Evolutionary conservation across 1,140 invertebrate genomes (phyloP).

Genomic region (Drosophila gunungcola): DNA sequence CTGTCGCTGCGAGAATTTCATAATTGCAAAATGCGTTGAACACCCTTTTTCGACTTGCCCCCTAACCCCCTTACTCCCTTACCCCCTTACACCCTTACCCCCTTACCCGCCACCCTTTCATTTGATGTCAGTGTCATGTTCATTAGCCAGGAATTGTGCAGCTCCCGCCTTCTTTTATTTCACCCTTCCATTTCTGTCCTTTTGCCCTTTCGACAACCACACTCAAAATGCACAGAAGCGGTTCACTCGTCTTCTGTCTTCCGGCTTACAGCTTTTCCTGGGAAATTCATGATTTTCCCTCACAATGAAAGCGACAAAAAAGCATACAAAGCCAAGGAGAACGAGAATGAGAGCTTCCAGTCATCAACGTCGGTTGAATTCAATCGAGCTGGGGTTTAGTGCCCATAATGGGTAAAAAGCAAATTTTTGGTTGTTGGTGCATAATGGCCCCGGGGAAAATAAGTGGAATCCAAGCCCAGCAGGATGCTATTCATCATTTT

Average conservation of each 20-base stretch:
- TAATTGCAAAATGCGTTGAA: conserved; percentile 74
- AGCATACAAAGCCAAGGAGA: conserved; percentile 4
- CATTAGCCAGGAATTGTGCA: conserved; percentile 52
- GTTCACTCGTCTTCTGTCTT: conserved; percentile 25
- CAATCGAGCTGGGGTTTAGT: conserved; percentile 1
- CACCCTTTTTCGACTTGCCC: not conserved
- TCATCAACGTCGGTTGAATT: not conserved
- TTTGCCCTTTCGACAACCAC: conserved; percentile 27
- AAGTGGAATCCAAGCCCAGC: not conserved
- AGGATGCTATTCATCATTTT: conserved; percentile 35
- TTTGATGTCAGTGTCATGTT: conserved; percentile 44
- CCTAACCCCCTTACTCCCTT: too few relatives aligned
- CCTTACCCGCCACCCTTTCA: too few relatives aligned
- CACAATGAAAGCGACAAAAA: conserved; percentile 15
- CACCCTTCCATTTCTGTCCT: too few relatives aligned
- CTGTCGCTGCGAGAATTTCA: conserved; percentile 44
- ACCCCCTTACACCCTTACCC: too few relatives aligned
- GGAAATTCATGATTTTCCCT: conserved; percentile 32
- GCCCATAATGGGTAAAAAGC: conserved; percentile 29
- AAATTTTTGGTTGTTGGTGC: conserved; percentile 31
- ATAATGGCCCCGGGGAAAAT: not conserved
- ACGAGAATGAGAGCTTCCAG: not conserved
- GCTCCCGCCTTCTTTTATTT: not conserved
- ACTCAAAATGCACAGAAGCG: conserved; percentile 50
- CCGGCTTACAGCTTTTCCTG: conserved; percentile 21